These are phyloP conservation scores for Babylonia areolata DNA, from an alignment of 1,140 invertebrate species.

Conservation along the genomic window DNA sequence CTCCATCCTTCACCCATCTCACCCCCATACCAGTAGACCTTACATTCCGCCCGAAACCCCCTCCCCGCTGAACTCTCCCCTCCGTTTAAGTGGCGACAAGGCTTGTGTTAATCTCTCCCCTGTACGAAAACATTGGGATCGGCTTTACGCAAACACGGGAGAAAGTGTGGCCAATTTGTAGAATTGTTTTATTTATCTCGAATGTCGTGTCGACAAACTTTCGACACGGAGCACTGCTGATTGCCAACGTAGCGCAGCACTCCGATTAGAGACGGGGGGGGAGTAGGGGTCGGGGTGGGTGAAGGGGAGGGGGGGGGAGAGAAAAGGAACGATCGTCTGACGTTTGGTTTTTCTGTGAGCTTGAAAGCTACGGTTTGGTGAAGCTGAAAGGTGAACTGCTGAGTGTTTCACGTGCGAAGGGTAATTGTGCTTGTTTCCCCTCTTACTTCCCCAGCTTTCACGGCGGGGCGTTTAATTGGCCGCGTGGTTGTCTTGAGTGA, in stretches of 20 bases:
- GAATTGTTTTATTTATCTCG: slow-evolving; percentile 19
- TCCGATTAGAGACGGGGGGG: neutral
- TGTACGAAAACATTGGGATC: slow-evolving; percentile 18
- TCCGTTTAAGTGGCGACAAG: neutral
- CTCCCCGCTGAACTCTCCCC: neutral
- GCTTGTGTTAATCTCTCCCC: neutral
- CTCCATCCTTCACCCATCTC: too few species aligned
- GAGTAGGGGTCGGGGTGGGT: neutral
- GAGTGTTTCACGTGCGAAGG: too few species aligned
- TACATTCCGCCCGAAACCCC: neutral
- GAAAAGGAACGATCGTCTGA: neutral
- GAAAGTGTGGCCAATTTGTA: slow-evolving; percentile 13
- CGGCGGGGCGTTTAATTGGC: too few species aligned
- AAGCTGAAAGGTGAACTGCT: too few species aligned
- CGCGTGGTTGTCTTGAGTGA: too few species aligned
- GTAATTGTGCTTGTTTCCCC: too few species aligned
- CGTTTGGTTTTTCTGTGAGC: too few species aligned
- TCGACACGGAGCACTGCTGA: neutral
- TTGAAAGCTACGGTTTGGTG: too few species aligned
- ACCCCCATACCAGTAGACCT: neutral
- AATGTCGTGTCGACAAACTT: slow-evolving; percentile 24
- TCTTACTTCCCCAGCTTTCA: too few species aligned
- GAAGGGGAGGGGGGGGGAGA: neutral
- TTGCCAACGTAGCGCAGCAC: neutral
- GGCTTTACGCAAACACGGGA: neutral